phyloP scores from a whole-genome alignment of 2,113 vertebrate genomes.

The Zosterops pallidus region DNA sequence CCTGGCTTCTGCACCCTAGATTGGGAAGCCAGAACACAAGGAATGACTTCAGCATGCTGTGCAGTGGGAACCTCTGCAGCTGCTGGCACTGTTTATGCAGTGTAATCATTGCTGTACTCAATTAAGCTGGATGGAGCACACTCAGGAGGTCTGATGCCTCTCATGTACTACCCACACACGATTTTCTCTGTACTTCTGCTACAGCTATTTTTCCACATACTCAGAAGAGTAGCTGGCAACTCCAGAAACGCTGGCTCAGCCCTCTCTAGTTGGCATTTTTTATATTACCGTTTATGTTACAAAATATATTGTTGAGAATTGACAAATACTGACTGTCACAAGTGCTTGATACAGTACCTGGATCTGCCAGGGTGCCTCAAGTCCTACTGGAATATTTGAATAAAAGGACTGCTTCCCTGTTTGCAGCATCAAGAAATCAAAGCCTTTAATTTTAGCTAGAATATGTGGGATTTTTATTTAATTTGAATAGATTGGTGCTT shows the following conservation, averaged over 20 bases:
- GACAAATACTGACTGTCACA: neutral
- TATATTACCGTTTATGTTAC: neutral
- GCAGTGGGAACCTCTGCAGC: neutral
- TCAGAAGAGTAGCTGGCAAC: neutral
- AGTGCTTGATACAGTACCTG: neutral
- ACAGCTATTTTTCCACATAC: neutral
- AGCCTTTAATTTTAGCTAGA: neutral
- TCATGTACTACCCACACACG: accelerated
- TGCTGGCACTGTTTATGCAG: neutral
- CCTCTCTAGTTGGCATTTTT: neutral
- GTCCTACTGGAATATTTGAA: neutral
- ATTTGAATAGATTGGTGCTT: neutral
- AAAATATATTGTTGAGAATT: neutral
- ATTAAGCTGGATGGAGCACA: neutral
- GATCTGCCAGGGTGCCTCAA: neutral
- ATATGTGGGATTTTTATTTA: neutral
- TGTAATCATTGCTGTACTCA: neutral
- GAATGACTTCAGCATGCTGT: neutral
- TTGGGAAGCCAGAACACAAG: neutral
- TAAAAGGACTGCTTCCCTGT: neutral
- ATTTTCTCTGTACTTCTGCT: neutral
- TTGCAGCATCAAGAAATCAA: neutral
- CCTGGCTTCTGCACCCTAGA: neutral
- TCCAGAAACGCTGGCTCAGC: neutral
- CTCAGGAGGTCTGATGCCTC: neutral